Evolutionary conservation across 2,113 vertebrate genomes (phyloP), one percentile per base, ranked within the genome.

Genomic region (Galemys pyrenaicus): DNA sequence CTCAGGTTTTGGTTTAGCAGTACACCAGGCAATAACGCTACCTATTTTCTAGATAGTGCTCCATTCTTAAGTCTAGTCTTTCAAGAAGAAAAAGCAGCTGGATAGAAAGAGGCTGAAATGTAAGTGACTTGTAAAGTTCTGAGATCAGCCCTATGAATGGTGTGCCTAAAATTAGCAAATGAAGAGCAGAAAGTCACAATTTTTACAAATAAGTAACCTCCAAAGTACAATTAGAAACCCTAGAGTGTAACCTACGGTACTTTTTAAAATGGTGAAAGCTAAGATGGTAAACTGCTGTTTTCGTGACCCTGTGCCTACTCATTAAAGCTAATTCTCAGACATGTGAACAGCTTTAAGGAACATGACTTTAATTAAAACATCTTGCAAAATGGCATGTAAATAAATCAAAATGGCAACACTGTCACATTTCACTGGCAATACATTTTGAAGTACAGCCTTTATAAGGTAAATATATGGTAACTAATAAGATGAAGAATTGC

Each of bases 311-410:
- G 77, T 81, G 71, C 67, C 62, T 62, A 87, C 41, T 82, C 64
- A 95, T 87, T 94, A 96, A 93, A 85, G 87, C 81, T 95, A 92
- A 96, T 94, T 96, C 62, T 94, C 54, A 79, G 93, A 83, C 82
- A 95, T 13, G 0, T 46, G 41, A 94, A 92, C 41, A 89, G 68
- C 80, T 68, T 1, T 39, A 11, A 35, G 46, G 46, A 41, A 13
- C 51, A 44, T 90, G 68, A 9, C 64, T 95, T 96, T 94, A 96
- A 96, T 96, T 95, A 94, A 80, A 96, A 94, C 37, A 90, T 19
- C 71, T 68, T 87, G 54, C 12, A 92, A n/a, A n/a, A 78, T 2
- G 54, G 35, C 37, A 44, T 68, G 46, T 80, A 86, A 94, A 80
- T 80, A 86, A 94, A 80, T 86, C 58, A 44, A 84, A 87, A 70